phyloP scores from a whole-genome alignment of 2,797 vertebrate genomes.

The Myotis myotis region DNA sequence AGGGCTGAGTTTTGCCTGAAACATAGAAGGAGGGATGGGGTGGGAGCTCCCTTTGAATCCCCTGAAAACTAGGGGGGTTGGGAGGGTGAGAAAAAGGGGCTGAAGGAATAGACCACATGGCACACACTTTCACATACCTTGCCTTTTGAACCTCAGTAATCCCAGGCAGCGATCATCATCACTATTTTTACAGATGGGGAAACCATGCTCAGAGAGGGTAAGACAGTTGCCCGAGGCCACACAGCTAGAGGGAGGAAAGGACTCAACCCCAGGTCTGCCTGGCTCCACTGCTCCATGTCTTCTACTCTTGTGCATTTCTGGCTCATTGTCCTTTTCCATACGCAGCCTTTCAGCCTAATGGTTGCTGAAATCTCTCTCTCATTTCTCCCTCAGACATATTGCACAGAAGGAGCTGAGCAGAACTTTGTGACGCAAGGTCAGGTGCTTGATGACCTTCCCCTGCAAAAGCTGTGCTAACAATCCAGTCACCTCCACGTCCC shows the following conservation, averaged over 20 bases:
- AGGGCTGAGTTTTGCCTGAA: neutral
- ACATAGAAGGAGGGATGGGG: neutral
- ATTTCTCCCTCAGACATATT: neutral
- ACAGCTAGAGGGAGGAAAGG: neutral
- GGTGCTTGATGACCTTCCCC: neutral
- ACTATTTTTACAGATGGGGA: neutral
- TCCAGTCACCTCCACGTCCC: neutral
- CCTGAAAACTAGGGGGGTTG: neutral
- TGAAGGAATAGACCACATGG: accelerated
- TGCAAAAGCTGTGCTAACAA: neutral
- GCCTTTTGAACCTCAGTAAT: neutral
- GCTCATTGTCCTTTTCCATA: neutral
- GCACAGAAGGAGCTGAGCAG: neutral
- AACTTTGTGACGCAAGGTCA: neutral
- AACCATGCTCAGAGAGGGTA: slow-evolving; percentile 17
- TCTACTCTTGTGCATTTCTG: neutral
- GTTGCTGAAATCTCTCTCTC: neutral
- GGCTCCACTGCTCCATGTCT: neutral
- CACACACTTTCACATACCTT: neutral
- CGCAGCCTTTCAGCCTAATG: neutral
- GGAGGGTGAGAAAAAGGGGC: too few species aligned
- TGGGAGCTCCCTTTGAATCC: neutral
- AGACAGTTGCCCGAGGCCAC: neutral
- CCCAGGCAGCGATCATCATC: neutral
- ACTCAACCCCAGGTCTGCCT: neutral